Evolutionary conservation across 2,113 vertebrate genomes (phyloP), one percentile per base, ranked within the genome.

Genomic region (Larimichthys polyactis): DNA sequence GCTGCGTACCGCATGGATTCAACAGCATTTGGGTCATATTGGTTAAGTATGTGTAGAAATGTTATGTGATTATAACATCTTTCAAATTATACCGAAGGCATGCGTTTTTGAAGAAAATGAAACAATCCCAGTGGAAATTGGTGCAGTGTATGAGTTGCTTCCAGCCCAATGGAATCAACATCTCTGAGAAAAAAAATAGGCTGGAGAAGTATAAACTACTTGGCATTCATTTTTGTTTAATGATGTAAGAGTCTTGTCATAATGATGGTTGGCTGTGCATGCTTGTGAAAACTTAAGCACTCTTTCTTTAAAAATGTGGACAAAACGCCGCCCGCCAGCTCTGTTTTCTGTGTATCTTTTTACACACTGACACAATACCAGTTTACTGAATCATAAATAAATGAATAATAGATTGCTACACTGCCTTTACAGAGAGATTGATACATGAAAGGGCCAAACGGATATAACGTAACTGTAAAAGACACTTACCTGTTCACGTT

Each of bases 401-500:
- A 27, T 71, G 27, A 59, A 59, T 71, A 16, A 60, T 16, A 16
- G 5, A 74, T 22, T 48, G 60, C 48, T 71, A 40, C 32, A 10
- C 27, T 27, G 54, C 44, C 43, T 46, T 11, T 44, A 44, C 8
- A 43, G 62, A 84, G 51, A 36, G 52, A 62, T 2, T 29, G 15
- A 40, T 14, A 40, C 36, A 8, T 36, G 36, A 1, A 40, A 40
- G 36, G 36, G 1, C 36, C 36, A 36, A 36, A 36, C 6, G 2
- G 36, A 36, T 36, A 36, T 1, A 36, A 36, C 6, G 46, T 63
- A 24, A 71, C 20, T 71, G 14, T 55, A 75, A 46, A 75, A 75
- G 15, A 36, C 70, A 90, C 90, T 93, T 91, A 92, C 86, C 89
- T 93, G 66, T 86, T 75, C 75, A 11, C 76, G 52, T 57, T 75